Conservation (phyloP, 2,113 vertebrate species). For the Candoia aspera region DNA sequence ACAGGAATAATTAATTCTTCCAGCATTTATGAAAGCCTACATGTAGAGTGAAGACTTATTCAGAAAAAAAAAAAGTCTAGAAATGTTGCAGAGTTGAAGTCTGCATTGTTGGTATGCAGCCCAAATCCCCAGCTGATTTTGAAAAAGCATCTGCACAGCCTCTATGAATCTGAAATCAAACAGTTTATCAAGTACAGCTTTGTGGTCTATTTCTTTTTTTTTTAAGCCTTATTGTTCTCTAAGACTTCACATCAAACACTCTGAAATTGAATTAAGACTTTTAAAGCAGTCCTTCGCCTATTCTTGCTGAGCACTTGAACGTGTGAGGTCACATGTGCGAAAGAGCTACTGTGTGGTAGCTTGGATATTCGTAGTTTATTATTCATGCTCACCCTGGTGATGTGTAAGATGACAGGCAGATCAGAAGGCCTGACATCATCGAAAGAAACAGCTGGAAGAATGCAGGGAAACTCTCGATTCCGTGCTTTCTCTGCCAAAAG, state of each 20-base stretch:
- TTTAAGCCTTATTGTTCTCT: slow-evolving; percentile 3
- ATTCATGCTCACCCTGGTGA: slow-evolving; percentile 41
- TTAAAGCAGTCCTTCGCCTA: slow-evolving; percentile 49
- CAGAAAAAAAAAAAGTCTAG: not conserved
- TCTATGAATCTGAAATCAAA: slow-evolving; percentile 53
- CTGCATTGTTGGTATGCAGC: slow-evolving; percentile 19
- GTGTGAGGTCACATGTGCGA: slow-evolving; percentile 44
- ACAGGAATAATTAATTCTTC: slow-evolving; percentile 1
- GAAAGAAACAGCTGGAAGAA: slow-evolving; percentile 33
- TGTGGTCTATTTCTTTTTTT: not conserved
- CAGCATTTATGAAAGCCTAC: not conserved
- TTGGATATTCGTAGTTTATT: slow-evolving; percentile 61
- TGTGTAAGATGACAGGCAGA: slow-evolving; percentile 38
- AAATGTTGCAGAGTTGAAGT: slow-evolving; percentile 36
- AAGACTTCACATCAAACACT: slow-evolving; percentile 34
- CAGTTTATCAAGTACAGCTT: slow-evolving; percentile 27
- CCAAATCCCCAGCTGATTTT: slow-evolving; percentile 42
- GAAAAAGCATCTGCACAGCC: slow-evolving; percentile 31
- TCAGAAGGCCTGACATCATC: slow-evolving; percentile 21
- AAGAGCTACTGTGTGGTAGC: slow-evolving; percentile 42
- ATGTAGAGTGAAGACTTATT: slow-evolving; percentile 6
- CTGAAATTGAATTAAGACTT: slow-evolving; percentile 62
- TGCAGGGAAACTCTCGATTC: slow-evolving; percentile 32
- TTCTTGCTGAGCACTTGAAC: slow-evolving; percentile 50
- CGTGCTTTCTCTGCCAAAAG: slow-evolving; percentile 1